These are phyloP conservation scores for Eumerus sabulonum DNA, from an alignment of 2,888 invertebrate genomes.

Conservation along the genomic window DNA sequence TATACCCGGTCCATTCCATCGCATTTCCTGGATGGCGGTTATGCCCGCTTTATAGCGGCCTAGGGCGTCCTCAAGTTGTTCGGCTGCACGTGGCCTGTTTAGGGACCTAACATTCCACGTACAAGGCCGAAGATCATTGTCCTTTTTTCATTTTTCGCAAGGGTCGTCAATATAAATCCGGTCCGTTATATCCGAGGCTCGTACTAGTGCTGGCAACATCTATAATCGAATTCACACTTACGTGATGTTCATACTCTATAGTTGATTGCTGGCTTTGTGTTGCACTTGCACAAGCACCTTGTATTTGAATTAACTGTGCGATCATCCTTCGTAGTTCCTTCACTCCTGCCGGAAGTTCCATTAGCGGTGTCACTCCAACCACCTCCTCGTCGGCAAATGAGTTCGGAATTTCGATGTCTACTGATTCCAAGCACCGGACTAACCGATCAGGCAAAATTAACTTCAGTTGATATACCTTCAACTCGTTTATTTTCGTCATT, in stretches of 20 bases:
- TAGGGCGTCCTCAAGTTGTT: too few relatives aligned
- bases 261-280: constrained; percentile 11
- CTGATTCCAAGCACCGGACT: constrained; percentile 16
- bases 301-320: too few relatives aligned
- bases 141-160: too few relatives aligned
- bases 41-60: too few relatives aligned
- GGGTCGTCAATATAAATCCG: constrained; percentile 41
- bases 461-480: constrained; percentile 22
- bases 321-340: too few relatives aligned
- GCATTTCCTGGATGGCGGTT: too few relatives aligned
- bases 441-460: constrained; percentile 16
- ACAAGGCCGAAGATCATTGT: constrained; percentile 24
- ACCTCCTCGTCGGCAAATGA: constrained; percentile 2
- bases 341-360: constrained; percentile 16
- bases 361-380: constrained; percentile 12
- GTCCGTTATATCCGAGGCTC: constrained; percentile 37
- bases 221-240: constrained; percentile 16
- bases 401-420: constrained; percentile 10
- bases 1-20: too few relatives aligned
- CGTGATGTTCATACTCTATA: constrained; percentile 12
- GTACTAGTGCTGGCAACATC: constrained; percentile 23
- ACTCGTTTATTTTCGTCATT: constrained; percentile 4
- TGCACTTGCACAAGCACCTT: constrained; percentile 4
- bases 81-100: too few relatives aligned
- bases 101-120: too few relatives aligned